Evolutionary conservation across 2,113 vertebrate species (phyloP), one percentile per base, ranked within the genome.

Genomic region (Cebus imitator): DNA sequence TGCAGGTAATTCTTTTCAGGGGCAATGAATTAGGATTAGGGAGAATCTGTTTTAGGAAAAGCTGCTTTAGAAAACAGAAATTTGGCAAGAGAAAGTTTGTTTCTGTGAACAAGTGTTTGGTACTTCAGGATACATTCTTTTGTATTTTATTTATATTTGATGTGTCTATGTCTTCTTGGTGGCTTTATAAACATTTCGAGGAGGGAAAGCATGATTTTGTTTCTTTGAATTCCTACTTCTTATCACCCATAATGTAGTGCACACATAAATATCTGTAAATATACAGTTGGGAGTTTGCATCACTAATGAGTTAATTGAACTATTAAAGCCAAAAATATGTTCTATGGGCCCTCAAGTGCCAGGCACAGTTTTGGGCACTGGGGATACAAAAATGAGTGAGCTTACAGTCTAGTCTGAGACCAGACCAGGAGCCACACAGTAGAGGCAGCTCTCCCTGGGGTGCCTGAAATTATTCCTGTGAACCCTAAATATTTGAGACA

Each of bases 181-280:
- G 12, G 52, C 11, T 75, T 94, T 72, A 88, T 57, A 58, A 66
- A n/a, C 35, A 93, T 78, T 80, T 92, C 14, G 45, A 70, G 72
- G 21, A 68, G 70, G 6, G 32, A 48, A 57, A 50, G 48, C 64
- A 13, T 79, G 88, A 66, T 40, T 87, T 83, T 85, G 55, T 72
- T 66, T 73, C 75, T 57, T 55, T 91, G 52, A 58, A 61, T 48
- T 32, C 40, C 11, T 48, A 30, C 23, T 72, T 61, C 27, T 43
- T 7, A 27, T 20, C 18, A 57, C 21, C 8, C 7, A 5, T 1
- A 5, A 35, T 5, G 16, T 2, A 55, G 16, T 1, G 6, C 16
- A 58, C 18, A 48, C 37, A 40, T 2, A 70, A 14, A n/a, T n/a
- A 8, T 18, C 23, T n/a, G 5, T 70, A 81, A 83, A 52, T 40